Percentiles rank a stretch among this genome's conserved stretches.
Evolutionary conservation across 2,113 vertebrate genomes (phyloP).

Genomic region (Echinops telfairi): DNA sequence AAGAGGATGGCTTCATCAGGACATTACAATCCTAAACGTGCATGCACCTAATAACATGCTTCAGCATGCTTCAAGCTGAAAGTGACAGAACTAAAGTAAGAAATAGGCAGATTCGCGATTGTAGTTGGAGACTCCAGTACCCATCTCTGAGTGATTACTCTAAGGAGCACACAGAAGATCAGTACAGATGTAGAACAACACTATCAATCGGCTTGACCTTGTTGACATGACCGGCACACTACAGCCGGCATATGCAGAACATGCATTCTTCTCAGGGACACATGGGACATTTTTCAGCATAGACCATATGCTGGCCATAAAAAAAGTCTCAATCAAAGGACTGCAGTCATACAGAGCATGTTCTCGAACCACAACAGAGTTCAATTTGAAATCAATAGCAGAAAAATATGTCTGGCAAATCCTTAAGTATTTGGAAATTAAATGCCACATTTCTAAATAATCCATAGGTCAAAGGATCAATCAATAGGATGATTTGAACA

Average conservation of each 20-base stretch:
- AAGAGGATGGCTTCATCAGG: neutral
- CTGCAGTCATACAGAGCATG: constrained; percentile 2
- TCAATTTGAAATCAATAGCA: constrained; percentile 57
- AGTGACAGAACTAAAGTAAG: neutral
- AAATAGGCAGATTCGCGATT: constrained; percentile 53
- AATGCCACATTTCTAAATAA: constrained; percentile 28
- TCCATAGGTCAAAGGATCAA: neutral
- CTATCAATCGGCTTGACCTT: constrained; percentile 51
- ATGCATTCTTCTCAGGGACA: constrained; percentile 32
- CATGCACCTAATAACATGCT: neutral
- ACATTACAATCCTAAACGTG: constrained; percentile 7
- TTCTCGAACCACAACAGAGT: constrained; percentile 58
- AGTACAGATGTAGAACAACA: constrained; percentile 42
- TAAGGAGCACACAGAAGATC: constrained; percentile 51
- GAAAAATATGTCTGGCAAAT: constrained; percentile 52
- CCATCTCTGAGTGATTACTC: constrained; percentile 52
- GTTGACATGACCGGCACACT: constrained; percentile 28
- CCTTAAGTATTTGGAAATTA: constrained; percentile 54
- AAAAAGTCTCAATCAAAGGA: constrained; percentile 36
- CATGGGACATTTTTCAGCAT: constrained; percentile 3
- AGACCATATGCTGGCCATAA: constrained; percentile 31
- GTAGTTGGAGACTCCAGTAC: constrained; percentile 34
- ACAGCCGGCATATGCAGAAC: constrained; percentile 21
- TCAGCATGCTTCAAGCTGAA: constrained; percentile 11
- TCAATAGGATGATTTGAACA: constrained; percentile 27